Evolutionary conservation across 2,797 vertebrate genomes (phyloP).

Genomic region (Enteromius radiatus): DNA sequence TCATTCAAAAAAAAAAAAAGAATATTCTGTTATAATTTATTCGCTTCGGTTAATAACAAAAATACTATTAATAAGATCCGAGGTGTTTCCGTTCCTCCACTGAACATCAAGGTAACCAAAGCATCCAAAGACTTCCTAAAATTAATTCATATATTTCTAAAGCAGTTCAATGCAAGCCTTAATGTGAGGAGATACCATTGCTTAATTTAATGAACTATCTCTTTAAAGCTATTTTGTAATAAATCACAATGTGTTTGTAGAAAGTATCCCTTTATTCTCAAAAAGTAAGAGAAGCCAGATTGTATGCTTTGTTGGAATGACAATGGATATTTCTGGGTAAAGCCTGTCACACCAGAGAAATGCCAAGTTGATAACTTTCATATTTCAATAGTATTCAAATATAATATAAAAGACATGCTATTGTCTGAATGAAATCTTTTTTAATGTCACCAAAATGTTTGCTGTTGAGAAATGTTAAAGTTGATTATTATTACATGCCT

Average conservation of each 20-base stretch:
- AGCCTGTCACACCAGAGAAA: not conserved
- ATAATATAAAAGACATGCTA: not conserved
- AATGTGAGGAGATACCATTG: not conserved
- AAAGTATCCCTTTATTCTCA: constrained; percentile 33
- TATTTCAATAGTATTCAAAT: not conserved
- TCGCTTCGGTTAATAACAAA: not conserved
- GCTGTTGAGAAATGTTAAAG: not conserved
- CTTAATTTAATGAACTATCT: not conserved
- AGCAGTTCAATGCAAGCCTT: not conserved
- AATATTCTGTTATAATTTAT: not conserved
- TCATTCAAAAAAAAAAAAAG: not conserved
- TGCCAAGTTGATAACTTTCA: not conserved
- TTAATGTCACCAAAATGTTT: not conserved
- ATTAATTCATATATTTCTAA: not conserved
- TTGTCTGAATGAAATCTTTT: not conserved
- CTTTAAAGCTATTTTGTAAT: not conserved
- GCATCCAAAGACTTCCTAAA: not conserved
- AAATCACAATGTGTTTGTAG: not conserved
- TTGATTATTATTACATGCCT: not conserved
- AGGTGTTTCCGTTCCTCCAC: not conserved
- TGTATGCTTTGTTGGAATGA: constrained; percentile 17
- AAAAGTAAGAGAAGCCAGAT: constrained; percentile 8
- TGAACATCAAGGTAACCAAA: not conserved
- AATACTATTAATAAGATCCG: not conserved
- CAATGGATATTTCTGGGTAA: not conserved